Conservation (phyloP, 2,797 vertebrate species). For the Pangasius mekongensis region DNA sequence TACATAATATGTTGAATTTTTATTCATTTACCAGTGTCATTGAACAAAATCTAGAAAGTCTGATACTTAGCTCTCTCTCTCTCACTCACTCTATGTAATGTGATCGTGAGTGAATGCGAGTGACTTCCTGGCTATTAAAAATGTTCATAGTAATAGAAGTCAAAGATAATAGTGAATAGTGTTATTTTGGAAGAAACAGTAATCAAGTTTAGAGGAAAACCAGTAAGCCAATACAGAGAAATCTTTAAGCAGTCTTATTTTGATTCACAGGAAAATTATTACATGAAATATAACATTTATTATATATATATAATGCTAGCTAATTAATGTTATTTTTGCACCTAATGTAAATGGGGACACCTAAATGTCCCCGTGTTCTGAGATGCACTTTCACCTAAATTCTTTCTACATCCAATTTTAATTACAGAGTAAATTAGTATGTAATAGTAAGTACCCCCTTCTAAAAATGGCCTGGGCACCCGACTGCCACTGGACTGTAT, state of each 20-base stretch:
- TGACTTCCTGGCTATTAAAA: not conserved
- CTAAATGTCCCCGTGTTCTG: not conserved
- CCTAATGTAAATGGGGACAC: not conserved
- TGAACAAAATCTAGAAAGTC: not conserved
- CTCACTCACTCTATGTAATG: not conserved
- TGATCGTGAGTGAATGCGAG: not conserved
- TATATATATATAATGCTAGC: not conserved
- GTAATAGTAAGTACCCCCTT: not conserved
- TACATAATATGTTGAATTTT: not conserved
- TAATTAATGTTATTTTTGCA: not conserved
- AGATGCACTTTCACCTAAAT: not conserved
- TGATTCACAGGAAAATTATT: not conserved
- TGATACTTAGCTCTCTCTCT: not conserved
- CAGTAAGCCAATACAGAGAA: not conserved
- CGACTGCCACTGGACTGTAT: too few relatives aligned
- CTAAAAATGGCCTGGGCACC: not conserved
- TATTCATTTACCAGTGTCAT: not conserved
- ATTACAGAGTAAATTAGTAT: not conserved
- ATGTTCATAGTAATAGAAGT: not conserved
- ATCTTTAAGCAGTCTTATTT: not conserved
- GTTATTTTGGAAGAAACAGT: not conserved
- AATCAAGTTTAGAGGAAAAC: not conserved
- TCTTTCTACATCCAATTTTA: not conserved
- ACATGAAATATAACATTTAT: not conserved
- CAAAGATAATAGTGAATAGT: not conserved